A percentile compares a stretch with the other conserved stretches of the same genome.
phyloP scores from a whole-genome alignment of 2,888 invertebrate species.

The Platycnemis pennipes region DNA sequence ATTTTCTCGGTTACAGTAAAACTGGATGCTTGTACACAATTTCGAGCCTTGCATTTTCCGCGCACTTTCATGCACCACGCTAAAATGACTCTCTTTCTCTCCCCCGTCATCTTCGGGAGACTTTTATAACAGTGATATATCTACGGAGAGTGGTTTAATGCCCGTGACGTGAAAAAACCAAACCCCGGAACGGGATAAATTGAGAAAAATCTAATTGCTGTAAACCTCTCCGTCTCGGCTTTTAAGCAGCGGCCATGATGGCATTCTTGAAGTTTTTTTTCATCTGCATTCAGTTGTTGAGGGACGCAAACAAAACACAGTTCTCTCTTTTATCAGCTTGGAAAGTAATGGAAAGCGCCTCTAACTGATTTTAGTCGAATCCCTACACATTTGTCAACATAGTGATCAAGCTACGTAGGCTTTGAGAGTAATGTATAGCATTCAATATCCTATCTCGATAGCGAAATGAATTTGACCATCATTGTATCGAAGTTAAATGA shows the following conservation, averaged over 20 bases:
- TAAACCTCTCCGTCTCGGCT: background rate
- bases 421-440: no score
- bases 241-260: background rate
- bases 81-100: background rate
- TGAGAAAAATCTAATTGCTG: background rate
- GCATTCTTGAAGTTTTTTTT: background rate
- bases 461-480: no score
- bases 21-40: conserved; percentile 20
- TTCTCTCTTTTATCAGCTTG: background rate
- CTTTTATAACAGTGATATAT: background rate
- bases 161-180: background rate
- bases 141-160: background rate
- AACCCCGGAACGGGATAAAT: background rate
- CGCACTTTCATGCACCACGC: background rate
- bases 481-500: no score
- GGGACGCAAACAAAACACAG: background rate
- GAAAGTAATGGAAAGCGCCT: background rate
- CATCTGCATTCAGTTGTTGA: background rate
- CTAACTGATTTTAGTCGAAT: no score
- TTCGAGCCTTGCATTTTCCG: background rate
- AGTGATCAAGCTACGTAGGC: no score
- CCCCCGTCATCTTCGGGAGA: background rate
- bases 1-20: conserved; percentile 26
- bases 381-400: no score
- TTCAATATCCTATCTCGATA: no score